A percentile compares a stretch with the other conserved stretches of the same genome.
These are phyloP conservation scores for Lordiphosa fenestrarum DNA, from an alignment of 2,888 invertebrate species.

Conservation along the genomic window DNA sequence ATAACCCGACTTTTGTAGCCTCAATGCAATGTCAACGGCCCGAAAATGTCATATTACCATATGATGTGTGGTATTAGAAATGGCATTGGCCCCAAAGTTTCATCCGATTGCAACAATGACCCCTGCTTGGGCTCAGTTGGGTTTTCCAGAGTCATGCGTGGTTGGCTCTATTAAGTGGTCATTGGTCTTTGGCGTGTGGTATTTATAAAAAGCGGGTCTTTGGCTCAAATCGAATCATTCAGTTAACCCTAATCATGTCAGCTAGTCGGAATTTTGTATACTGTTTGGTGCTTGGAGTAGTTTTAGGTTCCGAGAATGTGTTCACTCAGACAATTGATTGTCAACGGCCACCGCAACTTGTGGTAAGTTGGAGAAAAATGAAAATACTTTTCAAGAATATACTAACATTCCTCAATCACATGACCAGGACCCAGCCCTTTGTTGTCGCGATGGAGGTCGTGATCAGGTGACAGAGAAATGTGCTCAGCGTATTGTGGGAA, in stretches of 20 bases:
- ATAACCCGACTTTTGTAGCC: conserved; percentile 14
- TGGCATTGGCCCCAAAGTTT: conserved; percentile 68
- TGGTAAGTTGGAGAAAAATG: conserved; percentile 56
- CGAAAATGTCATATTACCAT: conserved; percentile 27
- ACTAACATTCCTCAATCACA: too few relatives aligned
- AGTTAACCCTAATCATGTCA: conserved; percentile 35
- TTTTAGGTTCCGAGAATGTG: conserved; percentile 14
- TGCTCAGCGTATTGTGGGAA: conserved; percentile 62
- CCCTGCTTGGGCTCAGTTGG: conserved; percentile 34
- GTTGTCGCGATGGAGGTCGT: conserved; percentile 77
- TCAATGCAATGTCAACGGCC: conserved; percentile 56
- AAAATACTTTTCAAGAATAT: too few relatives aligned
- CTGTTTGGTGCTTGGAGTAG: conserved; percentile 28
- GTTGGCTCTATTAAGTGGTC: conserved; percentile 53
- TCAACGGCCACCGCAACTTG: conserved; percentile 74
- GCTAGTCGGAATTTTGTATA: conserved; percentile 17
- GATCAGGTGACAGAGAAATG: conserved; percentile 71
- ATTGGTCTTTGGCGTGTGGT: conserved; percentile 18
- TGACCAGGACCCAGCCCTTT: conserved; percentile 74
- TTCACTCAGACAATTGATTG: conserved; percentile 68
- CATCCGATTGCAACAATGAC: conserved; percentile 66
- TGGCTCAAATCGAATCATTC: conserved; percentile 24
- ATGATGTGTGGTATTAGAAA: conserved; percentile 45
- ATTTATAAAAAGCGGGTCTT: conserved; percentile 48
- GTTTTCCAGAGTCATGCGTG: conserved; percentile 60